Evolutionary conservation across 2,888 invertebrate genomes (phyloP), one percentile per base, ranked within the genome.

Genomic region (Heliconius hortense): DNA sequence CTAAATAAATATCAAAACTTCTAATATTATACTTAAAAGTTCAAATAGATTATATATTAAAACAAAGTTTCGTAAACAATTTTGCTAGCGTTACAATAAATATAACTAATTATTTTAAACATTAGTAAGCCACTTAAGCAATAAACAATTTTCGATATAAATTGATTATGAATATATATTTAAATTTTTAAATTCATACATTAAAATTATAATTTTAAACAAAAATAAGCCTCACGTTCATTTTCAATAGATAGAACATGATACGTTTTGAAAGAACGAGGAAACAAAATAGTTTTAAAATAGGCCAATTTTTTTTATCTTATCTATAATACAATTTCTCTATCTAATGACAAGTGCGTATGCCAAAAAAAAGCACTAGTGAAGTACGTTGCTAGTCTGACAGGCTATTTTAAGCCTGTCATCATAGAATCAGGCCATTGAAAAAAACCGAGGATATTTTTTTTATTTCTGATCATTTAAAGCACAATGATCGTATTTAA

Each of bases 111-210:
- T 56, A 63, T 24, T 53, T 70, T 70, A 75, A 28, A 70, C 39
- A 64, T 72, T 66, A 75, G 43, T 71, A 75, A 75, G 71, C 71
- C 71, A 75, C 59, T 71, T 75, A 21, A 70, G 24, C 56, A 24
- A 26, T 73, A 59, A 74, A 39, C 28, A n/a, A 68, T 28, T 43
- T 53, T 31, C 28, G 21, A 68, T 68, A 68, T 53, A 68, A 79
- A 69, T 56, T 8, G n/a, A 31, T 59, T 31, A 35, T 59, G 26
- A 69, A 69, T 67, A 67, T 35, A 35, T 35, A 35, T 35, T 67
- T 67, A 13, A 48, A 18, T 18, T 48, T 48, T 48, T 26, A 39
- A 43, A 28, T 28, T 21, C 28, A 35, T 13, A 2, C 24, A 59
- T 24, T 39, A 24, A 26, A 24, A 35, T 68, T 53, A 68, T 21